Percentiles rank a stretch among this genome's conserved stretches.
These are phyloP conservation scores for Colossoma macropomum DNA, from an alignment of 2,113 vertebrate species.

Conservation along the genomic window DNA sequence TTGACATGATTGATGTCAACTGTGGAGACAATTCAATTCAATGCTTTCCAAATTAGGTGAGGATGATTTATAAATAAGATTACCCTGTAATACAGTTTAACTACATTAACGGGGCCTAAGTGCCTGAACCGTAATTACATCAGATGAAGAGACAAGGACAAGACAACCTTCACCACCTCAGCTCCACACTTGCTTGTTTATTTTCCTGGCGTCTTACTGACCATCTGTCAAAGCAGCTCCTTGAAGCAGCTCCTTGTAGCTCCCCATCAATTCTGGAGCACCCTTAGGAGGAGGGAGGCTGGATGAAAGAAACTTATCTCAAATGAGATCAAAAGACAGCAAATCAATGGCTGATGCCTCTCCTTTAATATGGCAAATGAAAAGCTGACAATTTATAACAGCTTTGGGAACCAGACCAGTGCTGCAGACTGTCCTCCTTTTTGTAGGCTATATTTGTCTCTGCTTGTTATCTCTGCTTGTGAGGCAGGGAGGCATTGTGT, in stretches of 20 bases:
- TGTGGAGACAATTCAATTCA: neutral
- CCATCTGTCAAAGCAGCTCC: slow-evolving; percentile 46
- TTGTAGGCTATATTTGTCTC: neutral
- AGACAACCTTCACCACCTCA: slow-evolving; percentile 11
- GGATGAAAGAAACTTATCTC: slow-evolving; percentile 55
- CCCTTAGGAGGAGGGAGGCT: slow-evolving; percentile 18
- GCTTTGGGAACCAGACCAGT: neutral
- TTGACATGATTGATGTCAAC: neutral
- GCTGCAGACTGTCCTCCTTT: slow-evolving; percentile 23
- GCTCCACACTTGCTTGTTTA: neutral
- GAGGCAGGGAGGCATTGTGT: neutral
- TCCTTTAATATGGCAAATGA: slow-evolving; percentile 62
- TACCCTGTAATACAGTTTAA: neutral
- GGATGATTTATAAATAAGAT: slow-evolving; percentile 30
- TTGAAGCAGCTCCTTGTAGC: slow-evolving; percentile 27
- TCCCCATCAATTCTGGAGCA: slow-evolving; percentile 46
- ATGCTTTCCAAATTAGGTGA: neutral
- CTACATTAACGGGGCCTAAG: neutral
- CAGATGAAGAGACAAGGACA: neutral
- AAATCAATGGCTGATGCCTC: slow-evolving; percentile 65
- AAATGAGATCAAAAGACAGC: slow-evolving; percentile 56
- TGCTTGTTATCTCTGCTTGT: slow-evolving; percentile 12
- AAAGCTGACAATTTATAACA: slow-evolving; percentile 62
- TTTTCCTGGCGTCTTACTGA: neutral
- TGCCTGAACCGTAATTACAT: slow-evolving; percentile 31